Percentiles rank a stretch among this genome's conserved stretches.
These are phyloP conservation scores for Corythoichthys haematopterus DNA, from an alignment of 2,113 vertebrate species.

Conservation along the genomic window DNA sequence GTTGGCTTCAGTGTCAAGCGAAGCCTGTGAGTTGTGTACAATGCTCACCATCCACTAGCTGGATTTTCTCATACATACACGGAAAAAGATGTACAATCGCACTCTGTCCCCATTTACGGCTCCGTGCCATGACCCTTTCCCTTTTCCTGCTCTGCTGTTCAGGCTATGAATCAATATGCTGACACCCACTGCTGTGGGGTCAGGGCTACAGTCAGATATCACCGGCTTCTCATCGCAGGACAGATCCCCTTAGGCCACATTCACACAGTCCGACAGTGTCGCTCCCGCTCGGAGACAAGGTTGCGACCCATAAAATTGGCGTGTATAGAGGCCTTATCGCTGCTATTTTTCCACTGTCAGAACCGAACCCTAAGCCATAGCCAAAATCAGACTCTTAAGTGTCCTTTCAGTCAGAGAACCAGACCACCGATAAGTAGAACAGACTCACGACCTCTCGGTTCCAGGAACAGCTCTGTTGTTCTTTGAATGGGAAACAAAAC, in stretches of 20 bases:
- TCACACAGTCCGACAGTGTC: constrained; percentile 50
- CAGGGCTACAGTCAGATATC: constrained; percentile 48
- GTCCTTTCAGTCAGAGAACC: constrained; percentile 30
- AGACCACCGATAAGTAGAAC: constrained; percentile 37
- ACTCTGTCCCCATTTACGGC: constrained; percentile 23
- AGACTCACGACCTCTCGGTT: constrained; percentile 16
- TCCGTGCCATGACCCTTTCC: neutral
- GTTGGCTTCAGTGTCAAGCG: constrained; percentile 40
- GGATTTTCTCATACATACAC: constrained; percentile 12
- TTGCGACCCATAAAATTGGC: constrained; percentile 58
- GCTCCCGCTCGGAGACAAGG: constrained; percentile 54
- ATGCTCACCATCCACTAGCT: constrained; percentile 14
- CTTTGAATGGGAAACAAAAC: neutral
- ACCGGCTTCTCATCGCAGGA: constrained; percentile 54
- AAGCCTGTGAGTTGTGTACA: constrained; percentile 25
- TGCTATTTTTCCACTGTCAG: constrained; percentile 52
- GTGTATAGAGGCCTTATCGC: constrained; percentile 45
- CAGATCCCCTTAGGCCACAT: constrained; percentile 47
- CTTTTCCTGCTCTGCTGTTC: constrained; percentile 35
- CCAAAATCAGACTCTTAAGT: constrained; percentile 44
- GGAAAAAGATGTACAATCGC: constrained; percentile 11
- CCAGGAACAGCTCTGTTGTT: constrained; percentile 17
- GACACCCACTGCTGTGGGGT: constrained; percentile 46
- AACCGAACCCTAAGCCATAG: constrained; percentile 40
- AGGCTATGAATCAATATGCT: constrained; percentile 55